Evolutionary conservation across 2,797 vertebrate species (phyloP), one percentile per base, ranked within the genome.

Genomic region (Sorex maritimensis): DNA sequence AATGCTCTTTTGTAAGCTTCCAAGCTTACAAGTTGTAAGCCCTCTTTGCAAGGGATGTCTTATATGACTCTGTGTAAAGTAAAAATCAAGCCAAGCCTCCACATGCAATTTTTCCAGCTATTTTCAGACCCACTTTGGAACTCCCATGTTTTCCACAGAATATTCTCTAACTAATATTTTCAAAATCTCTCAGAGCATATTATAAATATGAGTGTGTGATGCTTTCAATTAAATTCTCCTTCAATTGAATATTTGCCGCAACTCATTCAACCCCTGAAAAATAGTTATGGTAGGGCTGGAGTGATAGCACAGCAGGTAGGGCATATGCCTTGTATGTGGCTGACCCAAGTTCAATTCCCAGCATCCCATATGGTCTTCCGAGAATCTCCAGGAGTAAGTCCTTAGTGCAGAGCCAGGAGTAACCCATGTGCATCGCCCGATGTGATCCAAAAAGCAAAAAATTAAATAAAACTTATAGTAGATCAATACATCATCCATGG

Each of bases 11-110:
- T 67, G 6, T 28, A 8, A 12, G 65, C 10, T 19, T 10, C 17
- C 24, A 67, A 8, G 9, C 24, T 26, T 11, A 28, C 65, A 67
- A 1, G 65, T 67, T 67, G 28, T 28, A 67, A 67, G 65, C 19
- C 63, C n/a, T 6, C 3, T 0, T 72, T 49, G 19, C 6, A 67
- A 46, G 12, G 26, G 34, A 65, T 30, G 15, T 21, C 52, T 1
- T 7, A 10, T 21, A 0, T 8, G 6, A 14, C 2, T 1, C 34
- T 44, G 23, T 49, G 15, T 3, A 12, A 5, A 67, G 21, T 52
- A 38, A 85, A 81, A 81, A 38, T 8, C 2, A 55, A 85, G 6
- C 0, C 6, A 41, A 58, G 6, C 2, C 71, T 72, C 3, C 52
- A 84, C 28, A 3, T 26, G 28, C 67, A n/a, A 38, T 19, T 11